A percentile compares a stretch with the other conserved stretches of the same genome.
These are phyloP conservation scores for Muscidifurax raptorellus DNA, from an alignment of 1,140 invertebrate genomes.

Conservation along the genomic window DNA sequence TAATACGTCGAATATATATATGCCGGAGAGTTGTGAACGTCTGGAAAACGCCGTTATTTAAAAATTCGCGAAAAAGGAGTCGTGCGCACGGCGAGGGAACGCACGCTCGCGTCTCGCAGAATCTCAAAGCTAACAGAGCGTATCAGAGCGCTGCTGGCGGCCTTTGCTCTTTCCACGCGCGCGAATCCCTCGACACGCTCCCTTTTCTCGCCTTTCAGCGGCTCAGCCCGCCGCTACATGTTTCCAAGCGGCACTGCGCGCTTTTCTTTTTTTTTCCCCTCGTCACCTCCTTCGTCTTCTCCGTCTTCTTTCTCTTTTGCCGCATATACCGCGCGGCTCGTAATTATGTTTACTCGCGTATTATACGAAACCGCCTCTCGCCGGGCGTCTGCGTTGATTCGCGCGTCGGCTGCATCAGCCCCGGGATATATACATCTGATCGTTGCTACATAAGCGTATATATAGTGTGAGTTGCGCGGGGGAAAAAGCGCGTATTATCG, in stretches of 20 bases:
- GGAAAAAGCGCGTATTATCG: too few species aligned
- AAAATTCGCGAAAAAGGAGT: constrained; percentile 22
- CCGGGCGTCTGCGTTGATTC: constrained; percentile 14
- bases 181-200: not conserved
- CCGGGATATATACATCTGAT: not conserved
- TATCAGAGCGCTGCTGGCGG: not conserved
- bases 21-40: too few species aligned
- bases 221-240: not conserved
- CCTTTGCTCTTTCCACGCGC: constrained; percentile 16
- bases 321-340: not conserved
- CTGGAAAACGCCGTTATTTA: constrained; percentile 24
- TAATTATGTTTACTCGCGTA: constrained; percentile 43
- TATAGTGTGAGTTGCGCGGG: not conserved
- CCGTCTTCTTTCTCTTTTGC: not conserved
- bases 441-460: not conserved
- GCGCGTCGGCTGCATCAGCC: not conserved
- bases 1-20: too few species aligned
- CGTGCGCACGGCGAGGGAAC: not conserved
- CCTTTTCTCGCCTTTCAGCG: not conserved
- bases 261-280: not conserved
- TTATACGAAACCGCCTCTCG: constrained; percentile 32
- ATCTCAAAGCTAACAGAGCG: constrained; percentile 29
- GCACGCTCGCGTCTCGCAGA: constrained; percentile 15
- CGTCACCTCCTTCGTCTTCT: not conserved
- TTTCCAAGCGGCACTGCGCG: too few species aligned